Percentiles rank a stretch among this genome's conserved stretches.
Evolutionary conservation across 2,113 vertebrate species (phyloP).

Genomic region (Grammomys surdaster): DNA sequence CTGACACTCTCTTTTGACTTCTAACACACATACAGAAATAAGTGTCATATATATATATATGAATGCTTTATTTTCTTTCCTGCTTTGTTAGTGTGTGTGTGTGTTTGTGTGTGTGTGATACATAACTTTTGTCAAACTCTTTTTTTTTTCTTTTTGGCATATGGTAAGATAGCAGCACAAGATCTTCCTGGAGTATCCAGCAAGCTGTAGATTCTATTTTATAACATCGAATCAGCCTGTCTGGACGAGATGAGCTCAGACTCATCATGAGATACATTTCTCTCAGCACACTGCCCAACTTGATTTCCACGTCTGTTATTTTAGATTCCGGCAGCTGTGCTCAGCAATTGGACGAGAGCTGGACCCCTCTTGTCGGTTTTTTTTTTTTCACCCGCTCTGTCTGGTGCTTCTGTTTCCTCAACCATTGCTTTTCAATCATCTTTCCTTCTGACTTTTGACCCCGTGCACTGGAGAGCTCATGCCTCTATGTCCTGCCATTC

Average conservation of each 20-base stretch:
- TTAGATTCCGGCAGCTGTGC: not conserved
- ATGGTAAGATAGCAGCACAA: not conserved
- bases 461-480: accelerated
- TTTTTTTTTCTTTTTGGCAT: not conserved
- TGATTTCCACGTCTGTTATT: constrained; percentile 35
- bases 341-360: not conserved
- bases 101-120: not conserved
- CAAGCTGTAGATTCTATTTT: not conserved
- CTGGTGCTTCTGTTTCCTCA: not conserved
- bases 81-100: not conserved
- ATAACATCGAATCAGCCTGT: not conserved
- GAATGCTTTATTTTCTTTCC: constrained; percentile 8
- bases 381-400: not conserved
- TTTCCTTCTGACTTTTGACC: not conserved
- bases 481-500: not conserved
- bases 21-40: not conserved
- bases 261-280: not conserved
- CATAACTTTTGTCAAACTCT: not conserved
- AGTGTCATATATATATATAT: not conserved
- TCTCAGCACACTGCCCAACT: not conserved
- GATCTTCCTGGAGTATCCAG: not conserved
- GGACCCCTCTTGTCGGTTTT: too few species aligned
- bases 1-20: not conserved
- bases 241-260: not conserved
- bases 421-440: not conserved